These are phyloP conservation scores for Gymnogyps californianus DNA, from an alignment of 2,113 vertebrate species.

Conservation along the genomic window DNA sequence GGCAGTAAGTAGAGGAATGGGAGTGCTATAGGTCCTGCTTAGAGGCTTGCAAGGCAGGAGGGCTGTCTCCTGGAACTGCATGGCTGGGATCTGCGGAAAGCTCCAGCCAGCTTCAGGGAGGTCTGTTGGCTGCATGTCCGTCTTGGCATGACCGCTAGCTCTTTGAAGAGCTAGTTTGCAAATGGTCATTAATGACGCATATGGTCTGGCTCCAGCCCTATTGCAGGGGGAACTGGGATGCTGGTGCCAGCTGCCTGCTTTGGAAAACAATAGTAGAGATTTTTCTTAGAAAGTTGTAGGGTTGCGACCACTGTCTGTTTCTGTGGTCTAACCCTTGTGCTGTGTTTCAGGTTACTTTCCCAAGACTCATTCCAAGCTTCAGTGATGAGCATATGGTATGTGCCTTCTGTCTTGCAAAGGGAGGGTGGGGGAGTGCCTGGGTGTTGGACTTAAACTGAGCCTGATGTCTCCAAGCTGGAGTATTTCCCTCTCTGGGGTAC, in stretches of 20 bases:
- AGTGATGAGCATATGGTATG: constrained; percentile 61
- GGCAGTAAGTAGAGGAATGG: constrained; percentile 64
- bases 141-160: background rate
- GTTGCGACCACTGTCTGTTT: background rate
- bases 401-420: background rate
- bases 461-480: background rate
- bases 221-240: background rate
- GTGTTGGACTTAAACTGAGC: background rate
- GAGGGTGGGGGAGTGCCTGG: background rate
- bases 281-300: background rate
- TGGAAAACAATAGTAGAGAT: background rate
- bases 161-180: background rate
- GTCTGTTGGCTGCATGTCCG: background rate
- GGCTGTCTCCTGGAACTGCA: background rate
- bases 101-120: background rate
- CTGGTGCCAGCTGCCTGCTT: background rate
- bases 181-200: background rate
- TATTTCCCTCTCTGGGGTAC: background rate
- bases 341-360: constrained; percentile 66
- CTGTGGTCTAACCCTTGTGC: background rate
- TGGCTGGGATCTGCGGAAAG: background rate
- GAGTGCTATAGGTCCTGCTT: accelerated
- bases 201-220: background rate
- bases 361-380: background rate
- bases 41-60: background rate